phyloP scores from a whole-genome alignment of 1,140 invertebrate genomes.

The Scaptomyza pallida region DNA sequence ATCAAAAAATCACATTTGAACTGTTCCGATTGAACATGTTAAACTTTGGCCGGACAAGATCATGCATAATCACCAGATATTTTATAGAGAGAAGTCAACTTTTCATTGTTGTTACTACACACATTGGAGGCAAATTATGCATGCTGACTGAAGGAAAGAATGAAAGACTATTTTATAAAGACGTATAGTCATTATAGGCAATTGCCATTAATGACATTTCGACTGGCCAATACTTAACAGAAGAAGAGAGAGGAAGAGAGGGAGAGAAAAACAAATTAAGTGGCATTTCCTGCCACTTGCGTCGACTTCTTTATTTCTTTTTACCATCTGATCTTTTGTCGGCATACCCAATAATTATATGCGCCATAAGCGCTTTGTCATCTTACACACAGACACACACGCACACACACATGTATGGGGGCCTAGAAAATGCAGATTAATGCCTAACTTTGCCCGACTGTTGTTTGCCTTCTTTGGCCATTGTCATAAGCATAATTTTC shows the following conservation, averaged over 20 bases:
- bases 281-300: slow-evolving; percentile 79
- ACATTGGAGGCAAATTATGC: slow-evolving; percentile 63
- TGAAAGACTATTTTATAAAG: slow-evolving; percentile 38
- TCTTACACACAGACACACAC: slow-evolving; percentile 20
- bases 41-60: neutral
- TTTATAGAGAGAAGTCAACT: slow-evolving; percentile 25
- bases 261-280: slow-evolving; percentile 67
- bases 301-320: slow-evolving; percentile 39
- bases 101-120: slow-evolving; percentile 25
- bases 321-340: slow-evolving; percentile 67
- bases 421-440: slow-evolving; percentile 80
- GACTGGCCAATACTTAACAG: slow-evolving; percentile 70
- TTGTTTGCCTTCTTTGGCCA: slow-evolving; percentile 42
- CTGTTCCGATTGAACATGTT: too few species aligned
- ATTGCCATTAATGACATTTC: slow-evolving; percentile 81
- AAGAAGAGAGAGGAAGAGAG: slow-evolving; percentile 43
- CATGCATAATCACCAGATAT: neutral
- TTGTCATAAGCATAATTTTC: slow-evolving; percentile 82
- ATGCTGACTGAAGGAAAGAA: slow-evolving; percentile 44
- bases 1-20: slow-evolving; percentile 1
- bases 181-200: slow-evolving; percentile 73
- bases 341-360: slow-evolving; percentile 75
- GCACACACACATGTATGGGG: slow-evolving; percentile 25
- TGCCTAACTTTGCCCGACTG: slow-evolving; percentile 39
- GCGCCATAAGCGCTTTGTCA: slow-evolving; percentile 80